Evolutionary conservation across 2,113 vertebrate genomes (phyloP).

Genomic region (Prochilodus magdalenae): DNA sequence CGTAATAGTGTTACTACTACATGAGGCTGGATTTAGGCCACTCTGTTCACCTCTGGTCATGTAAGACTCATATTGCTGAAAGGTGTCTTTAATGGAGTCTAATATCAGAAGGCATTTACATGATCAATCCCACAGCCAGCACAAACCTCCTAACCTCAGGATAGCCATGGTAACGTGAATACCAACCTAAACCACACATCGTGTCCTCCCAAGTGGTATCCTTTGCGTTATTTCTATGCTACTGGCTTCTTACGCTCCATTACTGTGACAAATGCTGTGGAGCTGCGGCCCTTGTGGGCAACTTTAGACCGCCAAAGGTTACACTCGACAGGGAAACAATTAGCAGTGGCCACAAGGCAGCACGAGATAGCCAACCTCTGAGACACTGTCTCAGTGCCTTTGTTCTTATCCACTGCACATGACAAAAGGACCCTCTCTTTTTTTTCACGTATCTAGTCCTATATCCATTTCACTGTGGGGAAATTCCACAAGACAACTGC

Average conservation of each 20-base stretch:
- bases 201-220: background rate
- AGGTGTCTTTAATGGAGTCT: background rate
- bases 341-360: conserved; percentile 54
- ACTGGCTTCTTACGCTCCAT: conserved; percentile 10
- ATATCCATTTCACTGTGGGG: conserved; percentile 38
- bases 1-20: too few relatives aligned
- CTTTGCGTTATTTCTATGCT: conserved; percentile 25
- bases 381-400: conserved; percentile 43
- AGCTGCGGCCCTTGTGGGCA: conserved; percentile 38
- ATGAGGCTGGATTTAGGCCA: too few relatives aligned
- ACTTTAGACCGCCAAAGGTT: conserved; percentile 59
- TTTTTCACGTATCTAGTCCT: conserved; percentile 10
- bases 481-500: conserved; percentile 25
- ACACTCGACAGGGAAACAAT: conserved; percentile 69
- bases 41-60: too few relatives aligned
- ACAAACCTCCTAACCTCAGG: conserved; percentile 14
- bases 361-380: conserved; percentile 27
- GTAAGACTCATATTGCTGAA: background rate
- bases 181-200: conserved; percentile 22
- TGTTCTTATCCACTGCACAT: conserved; percentile 68
- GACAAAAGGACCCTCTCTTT: conserved; percentile 60
- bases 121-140: background rate
- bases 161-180: conserved; percentile 21
- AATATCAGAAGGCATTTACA: background rate
- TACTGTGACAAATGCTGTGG: conserved; percentile 43